A percentile compares a stretch with the other conserved stretches of the same genome.
Conservation (phyloP, 1,140 invertebrate species). For the Drosophila equinoxialis region DNA sequence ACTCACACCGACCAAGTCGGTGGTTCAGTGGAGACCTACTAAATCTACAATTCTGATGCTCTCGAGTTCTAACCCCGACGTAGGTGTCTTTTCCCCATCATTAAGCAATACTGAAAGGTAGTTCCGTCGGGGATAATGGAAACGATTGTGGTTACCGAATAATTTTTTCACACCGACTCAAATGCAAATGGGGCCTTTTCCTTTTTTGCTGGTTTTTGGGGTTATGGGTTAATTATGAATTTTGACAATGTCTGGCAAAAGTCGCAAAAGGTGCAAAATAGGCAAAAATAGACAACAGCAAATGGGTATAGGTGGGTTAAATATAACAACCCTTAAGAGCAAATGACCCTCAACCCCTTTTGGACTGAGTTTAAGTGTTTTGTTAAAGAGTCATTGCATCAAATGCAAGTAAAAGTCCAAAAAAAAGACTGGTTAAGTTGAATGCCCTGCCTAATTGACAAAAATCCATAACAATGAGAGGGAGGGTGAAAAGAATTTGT, state of each 20-base stretch:
- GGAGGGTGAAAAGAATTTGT: conserved; percentile 1
- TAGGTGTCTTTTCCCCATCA: too few relatives aligned
- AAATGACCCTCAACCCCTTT: conserved; percentile 21
- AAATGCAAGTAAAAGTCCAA: conserved; percentile 64
- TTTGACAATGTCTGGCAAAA: conserved; percentile 68
- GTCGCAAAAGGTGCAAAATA: conserved; percentile 67
- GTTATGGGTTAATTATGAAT: conserved; percentile 71
- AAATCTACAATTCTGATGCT: too few relatives aligned
- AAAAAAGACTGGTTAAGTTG: conserved; percentile 73
- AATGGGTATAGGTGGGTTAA: not conserved
- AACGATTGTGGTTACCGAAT: too few relatives aligned
- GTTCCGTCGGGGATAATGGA: too few relatives aligned
- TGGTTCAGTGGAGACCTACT: too few relatives aligned
- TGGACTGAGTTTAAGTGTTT: conserved; percentile 10
- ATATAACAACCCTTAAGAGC: conserved; percentile 48
- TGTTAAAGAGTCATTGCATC: conserved; percentile 60
- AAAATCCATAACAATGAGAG: conserved; percentile 51
- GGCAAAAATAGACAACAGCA: conserved; percentile 50
- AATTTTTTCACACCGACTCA: conserved; percentile 16
- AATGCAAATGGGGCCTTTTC: conserved; percentile 33
- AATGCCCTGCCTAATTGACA: conserved; percentile 22
- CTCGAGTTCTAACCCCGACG: too few relatives aligned
- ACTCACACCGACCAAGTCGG: too few relatives aligned
- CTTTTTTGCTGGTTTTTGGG: conserved; percentile 11
- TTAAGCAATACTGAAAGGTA: too few relatives aligned